Base-by-base conservation (phyloP, 2,888 invertebrate genomes). In the Spicauda simplicius region DNA sequence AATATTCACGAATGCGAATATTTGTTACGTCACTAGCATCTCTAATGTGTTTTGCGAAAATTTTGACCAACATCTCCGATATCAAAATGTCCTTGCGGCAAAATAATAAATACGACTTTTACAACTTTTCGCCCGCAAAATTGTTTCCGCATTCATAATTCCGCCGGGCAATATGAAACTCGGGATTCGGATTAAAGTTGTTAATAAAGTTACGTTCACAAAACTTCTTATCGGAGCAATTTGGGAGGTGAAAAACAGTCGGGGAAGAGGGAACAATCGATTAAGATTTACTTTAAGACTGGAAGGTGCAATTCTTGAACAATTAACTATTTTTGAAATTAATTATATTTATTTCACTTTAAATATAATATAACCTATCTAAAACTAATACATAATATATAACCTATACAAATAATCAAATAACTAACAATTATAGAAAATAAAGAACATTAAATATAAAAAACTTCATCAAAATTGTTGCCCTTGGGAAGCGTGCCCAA, bases 161-260 rank as follows among this genome's bases (percentile, higher is more conserved):
- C 61, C 60, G 59, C 63, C 55, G 67, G 66, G 63, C 71, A 68
- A 76, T 71, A 72, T 67, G 70, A 64, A 70, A 77, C 72, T 76
- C 73, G 74, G 71, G 73, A 69, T 77, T 76, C 56, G 72, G 75
- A 78, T 81, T 78, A 79, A 80, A 81, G 79, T 81, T 80, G 72
- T 70, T 76, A 80, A 81, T 81, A 77, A 81, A 79, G 80, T 81
- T 81, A 70, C 67, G 50, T 41, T 59, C 70, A 64, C 64, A 65
- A 68, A 80, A 84, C 74, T 85, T 81, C 77, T 85, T 85, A 84
- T 85, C 85, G 73, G 65, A 75, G 76, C 72, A 82, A 84, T 84
- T 84, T 81, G 71, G 54, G 19, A 60, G 59, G 54, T 66, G 60
- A 55, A 60, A 65, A 59, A 65, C 65, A 60, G 66, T 20, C 55